Evolutionary conservation across 2,113 vertebrate species (phyloP).

Genomic region (Phalacrocorax pelagicus): DNA sequence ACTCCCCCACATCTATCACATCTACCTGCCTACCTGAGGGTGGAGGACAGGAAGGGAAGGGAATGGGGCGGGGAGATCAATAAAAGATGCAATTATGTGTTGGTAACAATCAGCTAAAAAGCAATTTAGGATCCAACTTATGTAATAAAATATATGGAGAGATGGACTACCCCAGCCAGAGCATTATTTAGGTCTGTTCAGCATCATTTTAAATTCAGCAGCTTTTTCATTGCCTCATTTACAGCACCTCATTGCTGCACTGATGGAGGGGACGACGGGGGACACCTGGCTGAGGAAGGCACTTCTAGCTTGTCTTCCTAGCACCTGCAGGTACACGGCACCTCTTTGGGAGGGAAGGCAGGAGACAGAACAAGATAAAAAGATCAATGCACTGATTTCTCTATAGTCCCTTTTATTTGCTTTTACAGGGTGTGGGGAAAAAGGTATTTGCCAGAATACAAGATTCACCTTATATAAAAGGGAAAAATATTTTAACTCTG

Average conservation of each 20-base stretch:
- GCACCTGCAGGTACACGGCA: neutral
- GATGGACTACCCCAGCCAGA: neutral
- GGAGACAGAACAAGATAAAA: neutral
- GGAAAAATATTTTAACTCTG: neutral
- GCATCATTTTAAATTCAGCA: neutral
- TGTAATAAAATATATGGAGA: neutral
- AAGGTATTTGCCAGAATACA: neutral
- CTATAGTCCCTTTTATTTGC: neutral
- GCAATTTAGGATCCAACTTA: neutral
- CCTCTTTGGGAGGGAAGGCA: neutral
- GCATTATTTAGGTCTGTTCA: neutral
- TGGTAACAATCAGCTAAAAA: constrained; percentile 12
- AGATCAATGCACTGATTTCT: neutral
- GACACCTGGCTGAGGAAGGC: neutral
- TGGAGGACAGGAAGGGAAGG: neutral
- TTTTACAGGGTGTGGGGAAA: rapidly evolving
- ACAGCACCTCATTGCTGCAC: neutral
- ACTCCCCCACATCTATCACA: neutral
- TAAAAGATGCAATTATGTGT: neutral
- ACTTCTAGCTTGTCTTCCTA: rapidly evolving
- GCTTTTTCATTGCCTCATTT: neutral
- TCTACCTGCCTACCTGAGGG: neutral
- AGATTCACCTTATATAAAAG: neutral
- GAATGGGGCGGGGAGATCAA: neutral
- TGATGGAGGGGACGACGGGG: rapidly evolving